These are phyloP conservation scores for Cataglyphis livida DNA, from an alignment of 2,888 invertebrate species.

Conservation along the genomic window DNA sequence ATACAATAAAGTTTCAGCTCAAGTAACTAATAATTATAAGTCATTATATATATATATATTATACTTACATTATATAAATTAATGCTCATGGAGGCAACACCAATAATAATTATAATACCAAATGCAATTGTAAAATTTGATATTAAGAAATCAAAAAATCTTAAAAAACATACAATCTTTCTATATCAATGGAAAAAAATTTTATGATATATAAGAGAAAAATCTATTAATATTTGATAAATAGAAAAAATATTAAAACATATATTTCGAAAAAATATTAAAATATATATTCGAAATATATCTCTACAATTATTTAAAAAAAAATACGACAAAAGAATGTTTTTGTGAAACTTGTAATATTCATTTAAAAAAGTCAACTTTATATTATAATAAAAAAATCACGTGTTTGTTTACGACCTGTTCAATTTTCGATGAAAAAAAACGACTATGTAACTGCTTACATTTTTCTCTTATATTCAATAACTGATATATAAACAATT, in stretches of 20 bases:
- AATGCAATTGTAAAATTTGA: not conserved
- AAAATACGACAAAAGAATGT: not conserved
- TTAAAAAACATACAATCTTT: slow-evolving; percentile 26
- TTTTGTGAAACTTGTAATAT: not conserved
- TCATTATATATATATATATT: not conserved
- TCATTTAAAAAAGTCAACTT: not conserved
- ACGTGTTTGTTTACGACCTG: not conserved
- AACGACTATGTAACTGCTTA: not conserved
- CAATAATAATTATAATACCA: not conserved
- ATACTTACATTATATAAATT: slow-evolving; percentile 49
- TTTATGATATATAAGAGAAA: not conserved
- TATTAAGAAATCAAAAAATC: not conserved
- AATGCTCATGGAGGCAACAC: slow-evolving; percentile 3
- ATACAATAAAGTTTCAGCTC: not conserved
- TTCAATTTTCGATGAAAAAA: not conserved
- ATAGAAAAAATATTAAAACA: not conserved
- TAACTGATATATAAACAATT: not conserved
- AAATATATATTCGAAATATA: not conserved
- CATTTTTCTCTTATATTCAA: not conserved
- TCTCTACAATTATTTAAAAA: not conserved
- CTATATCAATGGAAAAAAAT: not conserved
- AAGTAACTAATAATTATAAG: not conserved
- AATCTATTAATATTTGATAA: slow-evolving; percentile 11
- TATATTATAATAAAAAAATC: not conserved
- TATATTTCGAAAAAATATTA: not conserved